Evolutionary conservation across 2,888 invertebrate genomes (phyloP).

Genomic region (Netelia virgata): DNA sequence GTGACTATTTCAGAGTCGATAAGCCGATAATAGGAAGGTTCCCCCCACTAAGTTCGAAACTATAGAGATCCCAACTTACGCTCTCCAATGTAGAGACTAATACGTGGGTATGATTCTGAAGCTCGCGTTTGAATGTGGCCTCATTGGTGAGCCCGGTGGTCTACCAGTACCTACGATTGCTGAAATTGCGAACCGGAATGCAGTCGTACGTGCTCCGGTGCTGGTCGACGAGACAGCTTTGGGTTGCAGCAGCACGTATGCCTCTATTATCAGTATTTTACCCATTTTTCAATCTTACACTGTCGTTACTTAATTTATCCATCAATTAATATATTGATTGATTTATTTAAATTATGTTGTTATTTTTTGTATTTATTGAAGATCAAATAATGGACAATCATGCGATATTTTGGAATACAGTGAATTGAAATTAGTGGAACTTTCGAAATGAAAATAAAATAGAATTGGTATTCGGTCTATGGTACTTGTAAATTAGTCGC

Average conservation of each 20-base stretch:
- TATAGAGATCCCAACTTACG: conserved; percentile 26
- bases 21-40: conserved; percentile 34
- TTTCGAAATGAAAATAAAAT: no score
- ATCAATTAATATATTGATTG: no score
- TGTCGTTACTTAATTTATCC: no score
- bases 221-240: conserved; percentile 40
- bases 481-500: no score
- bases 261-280: no score
- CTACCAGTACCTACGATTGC: conserved; percentile 52
- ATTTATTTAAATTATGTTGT: no score
- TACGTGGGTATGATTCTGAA: conserved; percentile 33
- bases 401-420: no score
- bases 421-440: no score
- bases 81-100: conserved; percentile 43
- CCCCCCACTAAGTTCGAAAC: conserved; percentile 25
- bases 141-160: conserved; percentile 31
- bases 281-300: no score
- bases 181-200: conserved; percentile 62
- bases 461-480: no score
- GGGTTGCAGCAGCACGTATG: background rate
- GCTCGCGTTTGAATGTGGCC: conserved; percentile 18
- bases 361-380: no score
- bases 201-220: conserved; percentile 47
- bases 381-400: no score
- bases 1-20: conserved; percentile 46